Conservation (phyloP, 2,113 vertebrate species). For the Centropus unirufus region DNA sequence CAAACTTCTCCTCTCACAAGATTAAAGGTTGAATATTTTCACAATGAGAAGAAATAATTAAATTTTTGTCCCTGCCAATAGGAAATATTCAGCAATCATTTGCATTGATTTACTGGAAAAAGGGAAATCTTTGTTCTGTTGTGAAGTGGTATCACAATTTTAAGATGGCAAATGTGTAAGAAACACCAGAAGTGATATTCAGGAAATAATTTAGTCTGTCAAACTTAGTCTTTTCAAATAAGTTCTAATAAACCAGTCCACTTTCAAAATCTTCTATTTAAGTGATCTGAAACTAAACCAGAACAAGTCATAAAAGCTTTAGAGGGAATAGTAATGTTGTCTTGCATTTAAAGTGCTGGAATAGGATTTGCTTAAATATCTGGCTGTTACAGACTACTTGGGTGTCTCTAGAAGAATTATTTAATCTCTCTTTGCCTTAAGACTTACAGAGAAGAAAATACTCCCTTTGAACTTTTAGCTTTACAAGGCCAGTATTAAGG, state of each 20-base stretch:
- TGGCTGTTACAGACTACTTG: background rate
- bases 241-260: background rate
- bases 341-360: background rate
- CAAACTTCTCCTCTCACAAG: conserved; percentile 11
- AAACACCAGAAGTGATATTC: background rate
- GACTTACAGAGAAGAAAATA: background rate
- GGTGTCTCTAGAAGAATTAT: background rate
- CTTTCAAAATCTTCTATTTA: conserved; percentile 11
- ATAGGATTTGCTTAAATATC: background rate
- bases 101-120: conserved; percentile 49
- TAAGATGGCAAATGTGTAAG: background rate
- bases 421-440: background rate
- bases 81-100: conserved; percentile 13
- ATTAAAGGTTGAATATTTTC: conserved; percentile 27
- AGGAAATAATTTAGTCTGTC: background rate
- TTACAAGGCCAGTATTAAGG: background rate
- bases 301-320: background rate
- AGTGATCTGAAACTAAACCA: background rate
- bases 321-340: background rate
- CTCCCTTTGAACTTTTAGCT: background rate
- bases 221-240: background rate
- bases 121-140: conserved; percentile 13
- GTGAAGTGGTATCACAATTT: background rate
- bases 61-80: background rate
- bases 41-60: conserved; percentile 23